These are phyloP conservation scores for Acleris cristana DNA, from an alignment of 2,888 invertebrate species.

Conservation along the genomic window DNA sequence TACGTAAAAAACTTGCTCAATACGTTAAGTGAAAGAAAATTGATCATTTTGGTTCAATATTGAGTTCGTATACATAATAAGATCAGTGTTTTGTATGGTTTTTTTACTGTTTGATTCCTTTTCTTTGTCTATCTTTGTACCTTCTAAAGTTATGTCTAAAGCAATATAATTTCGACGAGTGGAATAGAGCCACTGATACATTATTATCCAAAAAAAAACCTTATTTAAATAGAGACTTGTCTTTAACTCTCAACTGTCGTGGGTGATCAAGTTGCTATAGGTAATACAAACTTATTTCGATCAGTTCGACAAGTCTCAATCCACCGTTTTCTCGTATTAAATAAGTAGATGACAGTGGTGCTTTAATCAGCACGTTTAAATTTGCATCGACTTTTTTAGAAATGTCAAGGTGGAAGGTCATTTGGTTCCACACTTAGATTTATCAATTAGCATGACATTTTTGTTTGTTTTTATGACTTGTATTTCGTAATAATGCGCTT, in stretches of 20 bases:
- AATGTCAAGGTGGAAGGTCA: slow-evolving; percentile 29
- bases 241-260: neutral
- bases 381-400: neutral
- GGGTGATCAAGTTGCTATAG: slow-evolving; percentile 19
- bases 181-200: no score
- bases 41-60: no score
- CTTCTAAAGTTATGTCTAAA: no score
- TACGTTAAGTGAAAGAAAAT: neutral
- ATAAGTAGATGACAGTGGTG: neutral
- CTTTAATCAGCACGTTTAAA: neutral
- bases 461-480: slow-evolving; percentile 8
- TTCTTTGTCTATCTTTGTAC: no score
- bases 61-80: no score
- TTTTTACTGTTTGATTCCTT: no score
- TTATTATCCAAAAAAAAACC: slow-evolving; percentile 20
- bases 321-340: neutral
- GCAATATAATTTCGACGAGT: no score
- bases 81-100: no score
- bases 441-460: slow-evolving; percentile 8
- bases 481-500: neutral
- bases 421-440: slow-evolving; percentile 10
- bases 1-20: neutral
- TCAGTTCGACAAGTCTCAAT: neutral
- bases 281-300: neutral
- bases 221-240: neutral